Conservation (phyloP, 2,888 invertebrate genomes). For the Acrobasis repandana region DNA sequence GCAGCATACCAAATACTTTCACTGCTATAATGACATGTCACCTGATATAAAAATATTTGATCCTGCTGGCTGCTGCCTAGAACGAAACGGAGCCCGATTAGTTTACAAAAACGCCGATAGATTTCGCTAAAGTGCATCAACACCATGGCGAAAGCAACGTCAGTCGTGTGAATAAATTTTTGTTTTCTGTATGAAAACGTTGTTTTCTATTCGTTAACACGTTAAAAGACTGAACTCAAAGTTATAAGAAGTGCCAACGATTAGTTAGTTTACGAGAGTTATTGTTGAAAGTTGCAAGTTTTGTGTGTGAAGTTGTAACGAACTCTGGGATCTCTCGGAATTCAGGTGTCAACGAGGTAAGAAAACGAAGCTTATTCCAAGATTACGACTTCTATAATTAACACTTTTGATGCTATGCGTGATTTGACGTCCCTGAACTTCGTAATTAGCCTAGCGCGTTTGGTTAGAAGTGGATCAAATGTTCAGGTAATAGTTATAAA, state of each 20-base stretch:
- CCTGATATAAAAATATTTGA: no score
- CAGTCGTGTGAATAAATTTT: constrained; percentile 74
- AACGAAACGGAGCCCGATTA: constrained; percentile 40
- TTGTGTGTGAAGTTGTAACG: constrained; percentile 77
- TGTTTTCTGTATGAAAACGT: constrained; percentile 73
- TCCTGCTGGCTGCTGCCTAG: constrained; percentile 37
- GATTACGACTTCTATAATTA: constrained; percentile 68
- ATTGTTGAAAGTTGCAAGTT: constrained; percentile 67
- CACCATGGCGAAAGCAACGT: constrained; percentile 78
- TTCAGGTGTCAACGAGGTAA: constrained; percentile 84
- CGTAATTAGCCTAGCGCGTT: constrained; percentile 43
- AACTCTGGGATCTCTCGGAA: constrained; percentile 76
- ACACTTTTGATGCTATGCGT: constrained; percentile 46
- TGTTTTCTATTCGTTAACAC: constrained; percentile 70
- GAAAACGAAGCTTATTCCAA: constrained; percentile 70
- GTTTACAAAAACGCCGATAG: constrained; percentile 46
- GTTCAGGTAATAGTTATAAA: constrained; percentile 71
- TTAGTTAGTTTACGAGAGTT: constrained; percentile 55
- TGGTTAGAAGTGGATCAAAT: constrained; percentile 38
- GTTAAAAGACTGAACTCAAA: constrained; percentile 63
- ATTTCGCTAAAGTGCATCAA: constrained; percentile 62
- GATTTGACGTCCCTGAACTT: constrained; percentile 37
- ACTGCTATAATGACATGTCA: no score
- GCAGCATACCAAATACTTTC: no score
- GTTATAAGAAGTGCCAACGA: constrained; percentile 56